Percentiles rank a stretch among this genome's conserved stretches.
These are phyloP conservation scores for Invenusta paracnida DNA, from an alignment of 2,888 invertebrate species.

Conservation along the genomic window DNA sequence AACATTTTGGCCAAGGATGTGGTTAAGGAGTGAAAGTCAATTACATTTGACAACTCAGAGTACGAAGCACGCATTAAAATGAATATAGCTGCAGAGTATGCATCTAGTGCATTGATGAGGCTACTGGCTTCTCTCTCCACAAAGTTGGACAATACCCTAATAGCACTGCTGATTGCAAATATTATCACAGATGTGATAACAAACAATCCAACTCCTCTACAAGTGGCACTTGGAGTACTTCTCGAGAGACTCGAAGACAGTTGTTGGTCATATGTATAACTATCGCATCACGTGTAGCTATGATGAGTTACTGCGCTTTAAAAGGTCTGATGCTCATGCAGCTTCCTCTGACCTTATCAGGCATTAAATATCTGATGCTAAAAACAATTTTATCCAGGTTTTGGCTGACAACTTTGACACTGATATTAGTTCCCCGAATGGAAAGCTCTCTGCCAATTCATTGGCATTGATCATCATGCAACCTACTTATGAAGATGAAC, in stretches of 20 bases:
- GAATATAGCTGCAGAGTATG: neutral
- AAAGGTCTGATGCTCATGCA: neutral
- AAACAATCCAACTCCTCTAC: neutral
- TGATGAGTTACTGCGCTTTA: slow-evolving; percentile 9
- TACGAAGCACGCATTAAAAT: neutral
- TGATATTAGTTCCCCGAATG: slow-evolving; percentile 8
- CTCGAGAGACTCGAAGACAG: neutral
- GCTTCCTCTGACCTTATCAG: neutral
- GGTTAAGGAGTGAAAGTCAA: neutral
- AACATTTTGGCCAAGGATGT: neutral
- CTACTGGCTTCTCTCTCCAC: neutral
- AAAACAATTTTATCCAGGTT: neutral
- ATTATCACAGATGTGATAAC: slow-evolving; percentile 3
- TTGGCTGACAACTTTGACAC: slow-evolving; percentile 8
- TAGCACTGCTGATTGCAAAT: neutral
- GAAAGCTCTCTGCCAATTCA: neutral
- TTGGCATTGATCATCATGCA: neutral
- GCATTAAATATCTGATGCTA: neutral
- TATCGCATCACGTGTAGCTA: neutral
- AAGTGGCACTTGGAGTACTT: slow-evolving; percentile 15
- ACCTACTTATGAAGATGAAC: slow-evolving; percentile 1
- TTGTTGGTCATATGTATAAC: neutral
- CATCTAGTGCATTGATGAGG: neutral
- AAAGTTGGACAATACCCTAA: neutral
- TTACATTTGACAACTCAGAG: neutral